Conservation (phyloP, 2,888 invertebrate species). For the Dasypogon diadema region DNA sequence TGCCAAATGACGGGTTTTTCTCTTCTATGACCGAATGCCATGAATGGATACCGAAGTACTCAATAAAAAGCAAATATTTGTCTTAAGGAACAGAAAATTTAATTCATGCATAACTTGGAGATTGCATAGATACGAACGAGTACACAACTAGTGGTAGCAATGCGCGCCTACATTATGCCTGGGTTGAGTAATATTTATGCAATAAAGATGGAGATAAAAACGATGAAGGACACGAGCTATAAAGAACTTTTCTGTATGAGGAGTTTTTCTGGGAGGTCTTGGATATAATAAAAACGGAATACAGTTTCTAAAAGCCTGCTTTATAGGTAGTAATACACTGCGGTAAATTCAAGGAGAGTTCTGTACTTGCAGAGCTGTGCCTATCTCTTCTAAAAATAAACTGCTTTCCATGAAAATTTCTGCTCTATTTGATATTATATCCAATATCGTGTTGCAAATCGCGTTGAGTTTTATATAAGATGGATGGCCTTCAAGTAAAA, state of each 20-base stretch:
- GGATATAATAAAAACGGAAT: too few relatives aligned
- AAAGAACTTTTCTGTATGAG: constrained; percentile 16
- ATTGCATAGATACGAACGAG: not conserved
- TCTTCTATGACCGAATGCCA: not conserved
- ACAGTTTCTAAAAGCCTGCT: too few relatives aligned
- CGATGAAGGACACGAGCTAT: constrained; percentile 20
- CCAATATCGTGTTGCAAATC: too few relatives aligned
- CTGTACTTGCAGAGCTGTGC: too few relatives aligned
- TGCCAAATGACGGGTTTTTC: not conserved
- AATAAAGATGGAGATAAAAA: constrained; percentile 35
- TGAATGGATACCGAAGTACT: constrained; percentile 2
- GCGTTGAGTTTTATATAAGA: too few relatives aligned
- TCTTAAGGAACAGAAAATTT: constrained; percentile 39
- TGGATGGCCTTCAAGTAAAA: too few relatives aligned
- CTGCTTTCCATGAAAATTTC: too few relatives aligned
- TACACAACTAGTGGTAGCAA: not conserved
- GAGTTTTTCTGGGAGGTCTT: not conserved
- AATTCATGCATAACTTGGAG: constrained; percentile 25
- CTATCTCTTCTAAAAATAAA: too few relatives aligned
- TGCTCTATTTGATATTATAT: too few relatives aligned
- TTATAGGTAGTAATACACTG: too few relatives aligned
- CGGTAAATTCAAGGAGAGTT: too few relatives aligned
- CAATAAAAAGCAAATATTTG: constrained; percentile 39
- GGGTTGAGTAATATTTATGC: constrained; percentile 42
- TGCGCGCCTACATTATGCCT: not conserved